Evolutionary conservation across 2,888 invertebrate genomes (phyloP).

Genomic region (Cryptus viduatorius): DNA sequence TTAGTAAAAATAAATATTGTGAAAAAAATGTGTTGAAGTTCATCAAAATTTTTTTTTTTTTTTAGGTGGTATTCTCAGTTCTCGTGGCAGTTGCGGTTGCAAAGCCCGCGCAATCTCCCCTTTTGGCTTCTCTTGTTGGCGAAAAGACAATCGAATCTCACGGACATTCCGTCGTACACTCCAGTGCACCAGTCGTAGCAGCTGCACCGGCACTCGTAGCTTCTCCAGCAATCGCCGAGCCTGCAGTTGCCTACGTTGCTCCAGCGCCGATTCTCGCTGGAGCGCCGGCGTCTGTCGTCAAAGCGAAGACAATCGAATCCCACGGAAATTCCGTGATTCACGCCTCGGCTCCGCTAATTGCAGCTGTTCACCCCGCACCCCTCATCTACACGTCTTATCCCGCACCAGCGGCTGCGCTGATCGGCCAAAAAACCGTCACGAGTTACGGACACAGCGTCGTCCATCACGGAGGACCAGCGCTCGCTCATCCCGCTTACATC

Average conservation of each 20-base stretch:
- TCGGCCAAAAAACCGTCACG: slow-evolving; percentile 75
- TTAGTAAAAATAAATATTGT: neutral
- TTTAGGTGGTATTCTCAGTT: slow-evolving; percentile 80
- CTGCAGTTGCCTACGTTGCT: slow-evolving; percentile 67
- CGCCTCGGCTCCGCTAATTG: slow-evolving; percentile 84
- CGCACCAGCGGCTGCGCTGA: slow-evolving; percentile 67
- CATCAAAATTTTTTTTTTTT: slow-evolving; percentile 17
- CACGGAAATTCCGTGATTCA: slow-evolving; percentile 84
- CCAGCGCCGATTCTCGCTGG: slow-evolving; percentile 77
- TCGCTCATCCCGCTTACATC: slow-evolving; percentile 70
- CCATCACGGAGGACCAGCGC: slow-evolving; percentile 70
- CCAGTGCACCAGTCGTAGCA: slow-evolving; percentile 85
- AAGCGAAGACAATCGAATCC: slow-evolving; percentile 76
- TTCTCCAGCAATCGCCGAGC: slow-evolving; percentile 59
- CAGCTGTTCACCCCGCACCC: slow-evolving; percentile 78
- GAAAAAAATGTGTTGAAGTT: slow-evolving; percentile 8
- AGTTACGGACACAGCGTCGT: slow-evolving; percentile 76
- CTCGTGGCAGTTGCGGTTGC: slow-evolving; percentile 79
- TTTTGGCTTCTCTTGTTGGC: slow-evolving; percentile 72
- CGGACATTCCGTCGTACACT: slow-evolving; percentile 83
- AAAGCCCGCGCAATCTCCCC: slow-evolving; percentile 74
- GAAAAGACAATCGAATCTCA: slow-evolving; percentile 80
- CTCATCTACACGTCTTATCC: slow-evolving; percentile 62
- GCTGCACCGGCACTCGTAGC: slow-evolving; percentile 74
- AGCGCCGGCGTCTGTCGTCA: slow-evolving; percentile 73